Conservation (phyloP, 2,113 vertebrate species). For the Macroglossus sobrinus region DNA sequence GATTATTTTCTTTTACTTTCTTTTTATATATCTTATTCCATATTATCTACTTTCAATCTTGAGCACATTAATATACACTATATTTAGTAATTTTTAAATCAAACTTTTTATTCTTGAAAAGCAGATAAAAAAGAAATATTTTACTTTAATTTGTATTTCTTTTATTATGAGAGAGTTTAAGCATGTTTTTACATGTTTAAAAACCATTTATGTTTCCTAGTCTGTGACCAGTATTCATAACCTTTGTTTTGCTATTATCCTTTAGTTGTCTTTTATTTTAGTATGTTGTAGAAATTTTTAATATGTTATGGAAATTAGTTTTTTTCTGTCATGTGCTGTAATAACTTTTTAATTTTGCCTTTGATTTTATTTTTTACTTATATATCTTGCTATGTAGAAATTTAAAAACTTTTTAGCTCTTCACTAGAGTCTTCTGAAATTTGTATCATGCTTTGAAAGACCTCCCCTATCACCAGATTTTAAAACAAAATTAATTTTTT, state of each 20-base stretch:
- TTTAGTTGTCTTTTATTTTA: not conserved
- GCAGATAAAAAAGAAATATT: not conserved
- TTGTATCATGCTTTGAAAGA: not conserved
- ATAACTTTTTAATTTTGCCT: not conserved
- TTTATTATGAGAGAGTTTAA: not conserved
- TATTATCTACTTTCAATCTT: not conserved
- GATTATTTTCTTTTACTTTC: not conserved
- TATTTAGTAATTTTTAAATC: not conserved
- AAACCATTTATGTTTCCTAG: not conserved
- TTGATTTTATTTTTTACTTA: conserved; percentile 5
- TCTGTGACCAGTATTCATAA: not conserved
- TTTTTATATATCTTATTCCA: not conserved
- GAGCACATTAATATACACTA: not conserved
- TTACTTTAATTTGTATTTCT: not conserved
- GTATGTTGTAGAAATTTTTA: not conserved
- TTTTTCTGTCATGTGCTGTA: not conserved
- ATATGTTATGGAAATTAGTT: not conserved
- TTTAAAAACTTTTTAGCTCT: not conserved
- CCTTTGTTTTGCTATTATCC: not conserved
- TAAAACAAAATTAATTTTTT: not conserved
- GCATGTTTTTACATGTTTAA: not conserved
- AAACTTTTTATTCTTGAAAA: not conserved
- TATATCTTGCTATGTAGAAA: not conserved
- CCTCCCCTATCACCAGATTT: not conserved
- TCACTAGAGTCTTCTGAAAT: not conserved